Evolutionary conservation across 2,113 vertebrate genomes (phyloP), one percentile per base, ranked within the genome.

Genomic region (Eubucco bourcierii): DNA sequence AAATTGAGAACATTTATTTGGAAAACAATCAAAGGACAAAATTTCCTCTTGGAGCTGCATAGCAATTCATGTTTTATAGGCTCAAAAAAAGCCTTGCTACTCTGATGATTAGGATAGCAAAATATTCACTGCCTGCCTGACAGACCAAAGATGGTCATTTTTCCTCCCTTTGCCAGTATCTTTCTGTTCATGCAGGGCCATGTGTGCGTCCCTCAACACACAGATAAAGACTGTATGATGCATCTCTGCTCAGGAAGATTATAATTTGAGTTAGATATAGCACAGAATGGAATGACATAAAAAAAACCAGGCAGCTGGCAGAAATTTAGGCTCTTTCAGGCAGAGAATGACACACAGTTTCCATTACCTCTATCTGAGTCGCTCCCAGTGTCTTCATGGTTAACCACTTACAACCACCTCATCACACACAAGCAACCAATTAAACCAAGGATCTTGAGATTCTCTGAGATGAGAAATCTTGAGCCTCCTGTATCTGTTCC

Each of bases 1-100:
- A 81, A 96, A 97, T 86, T 56, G 87, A 94, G 93, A 95, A 94
- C 87, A 93, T 96, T 94, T 96, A 46, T 92, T 93, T 96, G 95
- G 94, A 96, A 96, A 90, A 88, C 90, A 96, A 96, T 95, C 92
- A 97, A 96, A 97, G 94, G 85, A 72, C 85, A 91, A 93, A 94
- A 82, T 95, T 89, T 96, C 90, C 92, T 93, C 75, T 87, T 50
- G 44, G 91, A 97, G 78, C 59, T 89, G 87, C 28, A 4, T 71
- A 66, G 87, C 94, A 90, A 96, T 95, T 91, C 88, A 81, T 24
- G 60, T 94, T 59, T 95, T 94, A 88, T n/a, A 70, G 29, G 39
- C 72, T 94, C 78, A 74, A 84, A 79, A 82, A 73, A 93, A 89
- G 81, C 78, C 78, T 94, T 63, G 63, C 33, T 71, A 74, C 65